Conservation (phyloP, 1,140 invertebrate genomes). For the Sipha flava region DNA sequence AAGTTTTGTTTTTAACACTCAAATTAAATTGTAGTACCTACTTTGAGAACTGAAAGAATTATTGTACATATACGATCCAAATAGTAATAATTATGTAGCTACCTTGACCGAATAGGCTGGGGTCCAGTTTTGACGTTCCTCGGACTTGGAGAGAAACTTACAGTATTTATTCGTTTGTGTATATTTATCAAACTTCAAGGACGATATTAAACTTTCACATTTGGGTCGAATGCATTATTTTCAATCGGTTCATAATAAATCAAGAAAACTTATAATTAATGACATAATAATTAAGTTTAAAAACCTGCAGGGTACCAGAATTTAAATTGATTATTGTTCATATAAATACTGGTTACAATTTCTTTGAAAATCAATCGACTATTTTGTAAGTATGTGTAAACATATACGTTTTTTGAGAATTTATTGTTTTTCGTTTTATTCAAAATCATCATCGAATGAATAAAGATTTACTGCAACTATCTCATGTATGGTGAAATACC, state of each 20-base stretch:
- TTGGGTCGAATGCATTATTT: neutral
- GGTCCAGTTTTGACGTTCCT: constrained; percentile 28
- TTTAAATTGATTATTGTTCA: too few relatives aligned
- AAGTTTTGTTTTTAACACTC: too few relatives aligned
- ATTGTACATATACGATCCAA: neutral
- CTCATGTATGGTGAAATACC: too few relatives aligned
- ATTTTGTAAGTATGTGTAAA: too few relatives aligned
- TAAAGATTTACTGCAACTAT: too few relatives aligned
- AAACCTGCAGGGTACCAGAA: neutral
- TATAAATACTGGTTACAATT: too few relatives aligned
- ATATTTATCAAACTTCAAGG: constrained; percentile 14
- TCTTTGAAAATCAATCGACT: too few relatives aligned
- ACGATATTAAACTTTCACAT: constrained; percentile 26
- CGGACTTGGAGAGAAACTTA: constrained; percentile 22
- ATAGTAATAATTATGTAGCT: constrained; percentile 18
- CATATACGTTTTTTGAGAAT: too few relatives aligned
- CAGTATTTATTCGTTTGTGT: neutral
- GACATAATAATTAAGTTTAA: neutral
- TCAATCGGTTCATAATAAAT: neutral
- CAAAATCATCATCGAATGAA: too few relatives aligned
- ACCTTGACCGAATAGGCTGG: constrained; percentile 30
- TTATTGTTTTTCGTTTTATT: too few relatives aligned
- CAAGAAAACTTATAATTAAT: constrained; percentile 6
- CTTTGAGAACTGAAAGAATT: too few relatives aligned
- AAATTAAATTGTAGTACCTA: too few relatives aligned